Conservation (phyloP, 2,113 vertebrate genomes). For the human (Homo sapiens) region DNA sequence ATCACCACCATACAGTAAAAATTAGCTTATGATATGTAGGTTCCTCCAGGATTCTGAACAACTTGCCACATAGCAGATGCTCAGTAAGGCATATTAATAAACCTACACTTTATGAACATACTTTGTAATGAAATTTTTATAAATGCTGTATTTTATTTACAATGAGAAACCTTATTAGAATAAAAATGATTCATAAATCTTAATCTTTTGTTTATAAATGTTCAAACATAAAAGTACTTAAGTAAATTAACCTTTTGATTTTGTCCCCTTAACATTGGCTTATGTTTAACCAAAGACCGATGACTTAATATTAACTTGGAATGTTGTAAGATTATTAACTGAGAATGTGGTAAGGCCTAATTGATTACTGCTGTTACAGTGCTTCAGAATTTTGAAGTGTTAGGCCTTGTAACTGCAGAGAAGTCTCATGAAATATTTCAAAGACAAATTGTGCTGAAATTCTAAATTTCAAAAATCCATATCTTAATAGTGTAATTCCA, state of each 20-base stretch:
- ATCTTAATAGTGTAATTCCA: slow-evolving; percentile 25
- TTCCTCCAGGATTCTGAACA: neutral
- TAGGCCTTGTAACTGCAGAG: slow-evolving; percentile 32
- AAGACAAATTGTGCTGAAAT: slow-evolving; percentile 4
- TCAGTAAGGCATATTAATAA: neutral
- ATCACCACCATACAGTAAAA: neutral
- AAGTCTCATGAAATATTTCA: slow-evolving; percentile 41
- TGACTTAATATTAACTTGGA: slow-evolving; percentile 57
- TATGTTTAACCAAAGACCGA: slow-evolving; percentile 58
- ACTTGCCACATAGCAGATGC: neutral
- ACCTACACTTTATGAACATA: neutral
- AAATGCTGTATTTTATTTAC: slow-evolving; percentile 36
- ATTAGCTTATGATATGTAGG: neutral
- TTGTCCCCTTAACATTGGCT: neutral
- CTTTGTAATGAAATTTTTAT: slow-evolving; percentile 4
- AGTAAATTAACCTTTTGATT: slow-evolving; percentile 29
- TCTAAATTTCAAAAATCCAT: slow-evolving; percentile 1
- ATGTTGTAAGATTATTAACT: slow-evolving; percentile 48
- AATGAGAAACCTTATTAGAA: slow-evolving; percentile 38
- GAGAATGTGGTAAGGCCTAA: slow-evolving; percentile 44
- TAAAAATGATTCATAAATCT: slow-evolving; percentile 28
- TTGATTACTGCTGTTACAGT: slow-evolving; percentile 22
- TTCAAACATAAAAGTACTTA: neutral
- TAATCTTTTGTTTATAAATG: neutral
- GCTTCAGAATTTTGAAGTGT: slow-evolving; percentile 31